Conservation (phyloP, 2,888 invertebrate species). For the Agrotis clavis region DNA sequence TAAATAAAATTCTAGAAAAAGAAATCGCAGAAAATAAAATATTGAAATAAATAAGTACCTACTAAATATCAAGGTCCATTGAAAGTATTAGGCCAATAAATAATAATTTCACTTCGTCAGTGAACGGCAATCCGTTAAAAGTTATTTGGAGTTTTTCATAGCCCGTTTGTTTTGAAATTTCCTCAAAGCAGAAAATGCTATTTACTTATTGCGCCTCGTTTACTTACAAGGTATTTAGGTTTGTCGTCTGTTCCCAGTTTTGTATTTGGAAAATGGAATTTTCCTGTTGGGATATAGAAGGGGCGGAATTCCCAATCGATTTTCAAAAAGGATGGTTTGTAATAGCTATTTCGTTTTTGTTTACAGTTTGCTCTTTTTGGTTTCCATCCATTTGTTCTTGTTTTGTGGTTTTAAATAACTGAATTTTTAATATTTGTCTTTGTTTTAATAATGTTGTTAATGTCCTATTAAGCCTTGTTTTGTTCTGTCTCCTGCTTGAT, state of each 20-base stretch:
- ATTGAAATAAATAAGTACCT: slow-evolving; percentile 13
- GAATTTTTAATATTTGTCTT: slow-evolving; percentile 13
- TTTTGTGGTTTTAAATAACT: slow-evolving; percentile 48
- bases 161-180: slow-evolving; percentile 84
- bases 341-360: slow-evolving; percentile 78
- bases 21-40: slow-evolving; percentile 18
- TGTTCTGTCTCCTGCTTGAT: too few relatives aligned
- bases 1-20: slow-evolving; percentile 17
- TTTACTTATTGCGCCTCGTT: slow-evolving; percentile 90
- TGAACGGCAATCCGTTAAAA: slow-evolving; percentile 78
- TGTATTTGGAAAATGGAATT: slow-evolving; percentile 89
- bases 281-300: slow-evolving; percentile 85
- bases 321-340: slow-evolving; percentile 80
- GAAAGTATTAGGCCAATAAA: slow-evolving; percentile 48
- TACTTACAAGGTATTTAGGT: slow-evolving; percentile 90
- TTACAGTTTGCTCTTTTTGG: slow-evolving; percentile 73
- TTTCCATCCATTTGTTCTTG: slow-evolving; percentile 46
- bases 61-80: slow-evolving; percentile 44
- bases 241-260: slow-evolving; percentile 85
- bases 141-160: slow-evolving; percentile 83
- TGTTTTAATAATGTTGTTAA: too few relatives aligned
- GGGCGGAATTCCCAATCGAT: slow-evolving; percentile 87
- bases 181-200: slow-evolving; percentile 85
- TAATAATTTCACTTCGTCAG: slow-evolving; percentile 61
- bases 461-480: too few relatives aligned